Evolutionary conservation across 2,797 vertebrate species (phyloP).

Genomic region (Phrynocephalus forsythii): DNA sequence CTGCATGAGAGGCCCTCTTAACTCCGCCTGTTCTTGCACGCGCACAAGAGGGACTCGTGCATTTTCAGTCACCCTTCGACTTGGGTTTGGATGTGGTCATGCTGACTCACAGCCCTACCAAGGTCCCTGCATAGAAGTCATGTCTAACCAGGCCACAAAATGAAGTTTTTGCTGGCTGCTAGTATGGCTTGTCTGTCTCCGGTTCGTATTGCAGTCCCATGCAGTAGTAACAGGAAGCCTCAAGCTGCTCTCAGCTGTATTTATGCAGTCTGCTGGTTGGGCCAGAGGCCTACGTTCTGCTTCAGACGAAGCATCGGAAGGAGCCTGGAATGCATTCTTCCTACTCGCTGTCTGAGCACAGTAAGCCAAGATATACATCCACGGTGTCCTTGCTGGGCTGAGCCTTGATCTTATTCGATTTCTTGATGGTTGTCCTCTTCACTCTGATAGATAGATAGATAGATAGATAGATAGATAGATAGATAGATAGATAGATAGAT

Average conservation of each 20-base stretch:
- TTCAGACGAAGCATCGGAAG: constrained; percentile 40
- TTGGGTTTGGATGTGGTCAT: constrained; percentile 69
- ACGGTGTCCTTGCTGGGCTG: constrained; percentile 55
- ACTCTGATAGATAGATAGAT: constrained; percentile 63
- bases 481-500: constrained; percentile 42
- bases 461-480: constrained; percentile 41
- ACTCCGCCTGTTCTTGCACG: constrained; percentile 75
- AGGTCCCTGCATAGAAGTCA: constrained; percentile 58
- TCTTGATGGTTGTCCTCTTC: constrained; percentile 71
- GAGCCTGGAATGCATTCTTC: constrained; percentile 35
- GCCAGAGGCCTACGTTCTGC: constrained; percentile 50
- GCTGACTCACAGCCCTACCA: constrained; percentile 78
- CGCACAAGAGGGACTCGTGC: constrained; percentile 66
- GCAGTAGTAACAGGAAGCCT: constrained; percentile 67
- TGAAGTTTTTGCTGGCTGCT: constrained; percentile 77
- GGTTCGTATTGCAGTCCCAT: constrained; percentile 74
- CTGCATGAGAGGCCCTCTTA: constrained; percentile 74
- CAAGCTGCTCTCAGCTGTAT: constrained; percentile 73
- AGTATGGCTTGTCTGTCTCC: constrained; percentile 69
- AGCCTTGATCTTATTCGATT: constrained; percentile 55
- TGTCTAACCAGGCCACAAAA: constrained; percentile 59
- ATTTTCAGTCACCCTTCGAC: constrained; percentile 66
- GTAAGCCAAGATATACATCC: constrained; percentile 64
- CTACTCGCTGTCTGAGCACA: constrained; percentile 39
- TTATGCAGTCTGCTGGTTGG: constrained; percentile 72